Percentiles rank a stretch among this genome's conserved stretches.
These are phyloP conservation scores for Mesoclemmys tuberculata DNA, from an alignment of 2,113 vertebrate genomes.

Conservation along the genomic window DNA sequence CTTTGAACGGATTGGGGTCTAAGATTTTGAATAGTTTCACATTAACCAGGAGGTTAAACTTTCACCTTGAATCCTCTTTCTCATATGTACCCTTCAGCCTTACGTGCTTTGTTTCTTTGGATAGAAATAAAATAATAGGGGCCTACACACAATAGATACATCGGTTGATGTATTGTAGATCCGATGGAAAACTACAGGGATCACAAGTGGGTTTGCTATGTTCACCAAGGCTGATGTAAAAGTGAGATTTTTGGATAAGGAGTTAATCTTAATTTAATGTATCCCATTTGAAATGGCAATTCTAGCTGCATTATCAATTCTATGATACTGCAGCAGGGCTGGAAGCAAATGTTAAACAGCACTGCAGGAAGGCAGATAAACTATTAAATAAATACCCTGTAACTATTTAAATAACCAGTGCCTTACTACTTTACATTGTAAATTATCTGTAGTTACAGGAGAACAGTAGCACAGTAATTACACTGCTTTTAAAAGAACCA, in stretches of 20 bases:
- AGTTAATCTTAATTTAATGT: constrained; percentile 35
- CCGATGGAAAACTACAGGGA: background rate
- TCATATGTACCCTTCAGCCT: background rate
- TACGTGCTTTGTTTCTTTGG: background rate
- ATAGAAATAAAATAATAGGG: background rate
- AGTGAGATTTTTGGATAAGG: constrained; percentile 3
- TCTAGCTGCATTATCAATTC: constrained; percentile 16
- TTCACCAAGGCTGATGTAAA: background rate
- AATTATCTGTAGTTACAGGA: constrained; percentile 48
- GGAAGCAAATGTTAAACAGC: constrained; percentile 48
- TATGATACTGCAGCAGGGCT: background rate
- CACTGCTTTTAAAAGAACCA: background rate
- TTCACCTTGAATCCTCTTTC: background rate
- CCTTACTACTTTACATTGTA: constrained; percentile 52
- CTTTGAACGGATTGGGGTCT: background rate
- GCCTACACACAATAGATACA: background rate
- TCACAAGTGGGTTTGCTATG: background rate
- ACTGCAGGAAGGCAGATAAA: constrained; percentile 24
- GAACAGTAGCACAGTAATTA: background rate
- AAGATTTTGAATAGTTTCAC: background rate
- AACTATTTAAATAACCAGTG: constrained; percentile 56
- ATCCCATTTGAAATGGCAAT: constrained; percentile 19
- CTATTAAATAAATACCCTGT: constrained; percentile 34
- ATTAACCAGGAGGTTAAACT: background rate
- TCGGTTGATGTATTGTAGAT: background rate